phyloP scores from a whole-genome alignment of 2,113 vertebrate genomes.

The Oreochromis spilurus region DNA sequence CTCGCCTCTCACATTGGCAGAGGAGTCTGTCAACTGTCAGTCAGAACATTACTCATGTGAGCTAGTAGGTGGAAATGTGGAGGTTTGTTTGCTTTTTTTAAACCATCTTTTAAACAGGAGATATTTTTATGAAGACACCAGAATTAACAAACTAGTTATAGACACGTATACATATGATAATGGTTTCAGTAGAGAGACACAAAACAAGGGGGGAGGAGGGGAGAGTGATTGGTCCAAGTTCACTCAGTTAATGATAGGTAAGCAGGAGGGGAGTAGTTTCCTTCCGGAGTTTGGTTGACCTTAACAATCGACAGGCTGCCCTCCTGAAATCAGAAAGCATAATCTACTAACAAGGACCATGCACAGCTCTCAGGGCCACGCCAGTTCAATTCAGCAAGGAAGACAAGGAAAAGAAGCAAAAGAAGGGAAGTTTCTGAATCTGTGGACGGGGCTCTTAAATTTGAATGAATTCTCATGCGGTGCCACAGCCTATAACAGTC shows the following conservation, averaged over 20 bases:
- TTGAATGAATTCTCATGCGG: neutral
- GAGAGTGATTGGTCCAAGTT: slow-evolving; percentile 17
- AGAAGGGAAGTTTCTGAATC: neutral
- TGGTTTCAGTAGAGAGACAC: neutral
- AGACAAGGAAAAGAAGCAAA: neutral
- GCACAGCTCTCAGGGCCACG: neutral
- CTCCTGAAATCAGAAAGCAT: slow-evolving; percentile 29
- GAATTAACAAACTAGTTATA: neutral
- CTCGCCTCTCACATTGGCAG: neutral
- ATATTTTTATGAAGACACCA: neutral
- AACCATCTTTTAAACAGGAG: neutral
- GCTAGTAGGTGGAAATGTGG: neutral
- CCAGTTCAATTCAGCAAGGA: neutral
- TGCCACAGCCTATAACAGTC: neutral
- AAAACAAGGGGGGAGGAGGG: neutral
- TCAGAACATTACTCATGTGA: neutral
- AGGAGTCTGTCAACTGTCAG: slow-evolving; percentile 18
- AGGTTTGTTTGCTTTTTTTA: neutral
- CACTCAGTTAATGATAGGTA: slow-evolving; percentile 48
- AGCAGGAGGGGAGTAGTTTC: slow-evolving; percentile 48
- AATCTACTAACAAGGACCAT: slow-evolving; percentile 33
- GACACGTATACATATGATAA: neutral
- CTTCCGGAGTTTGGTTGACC: slow-evolving; percentile 62
- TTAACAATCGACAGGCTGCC: slow-evolving; percentile 39
- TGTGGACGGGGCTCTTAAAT: neutral